Evolutionary conservation across 2,888 invertebrate genomes (phyloP).

Genomic region (Lampropteryx suffumata): DNA sequence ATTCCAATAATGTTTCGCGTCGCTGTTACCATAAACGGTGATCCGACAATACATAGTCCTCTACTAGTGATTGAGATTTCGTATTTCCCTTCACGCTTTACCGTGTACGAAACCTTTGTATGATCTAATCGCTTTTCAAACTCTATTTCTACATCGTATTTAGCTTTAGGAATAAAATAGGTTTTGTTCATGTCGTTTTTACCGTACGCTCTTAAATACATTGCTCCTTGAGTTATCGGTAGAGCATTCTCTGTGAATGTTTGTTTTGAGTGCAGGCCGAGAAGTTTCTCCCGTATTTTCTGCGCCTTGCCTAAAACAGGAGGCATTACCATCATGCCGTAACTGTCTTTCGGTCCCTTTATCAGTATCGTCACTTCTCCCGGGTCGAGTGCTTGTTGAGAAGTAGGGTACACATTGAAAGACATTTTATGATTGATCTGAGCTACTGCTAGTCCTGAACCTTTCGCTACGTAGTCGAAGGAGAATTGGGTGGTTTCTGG

Average conservation of each 20-base stretch:
- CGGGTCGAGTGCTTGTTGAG: constrained; percentile 73
- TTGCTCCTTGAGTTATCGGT: constrained; percentile 72
- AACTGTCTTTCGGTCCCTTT: constrained; percentile 73
- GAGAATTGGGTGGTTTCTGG: constrained; percentile 68
- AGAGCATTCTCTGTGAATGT: constrained; percentile 65
- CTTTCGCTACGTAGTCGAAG: constrained; percentile 82
- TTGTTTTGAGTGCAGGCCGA: constrained; percentile 65
- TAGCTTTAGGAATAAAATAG: constrained; percentile 73
- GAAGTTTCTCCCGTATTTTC: constrained; percentile 67
- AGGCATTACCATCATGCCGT: constrained; percentile 70
- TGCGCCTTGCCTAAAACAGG: constrained; percentile 76
- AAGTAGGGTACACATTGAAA: constrained; percentile 83
- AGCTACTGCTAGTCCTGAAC: constrained; percentile 83
- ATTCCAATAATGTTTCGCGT: constrained; percentile 60
- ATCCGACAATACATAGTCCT: constrained; percentile 82
- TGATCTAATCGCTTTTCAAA: constrained; percentile 72
- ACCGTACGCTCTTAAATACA: constrained; percentile 70
- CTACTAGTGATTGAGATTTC: constrained; percentile 81
- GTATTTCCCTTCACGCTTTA: constrained; percentile 79
- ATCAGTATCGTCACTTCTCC: constrained; percentile 76
- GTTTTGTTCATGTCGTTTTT: constrained; percentile 75
- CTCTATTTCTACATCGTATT: constrained; percentile 78
- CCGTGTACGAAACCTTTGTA: constrained; percentile 77
- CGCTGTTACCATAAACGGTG: constrained; percentile 81
- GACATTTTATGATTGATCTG: constrained; percentile 79